These are phyloP conservation scores for Pyrrhosoma nymphula DNA, from an alignment of 2,888 invertebrate species.

Conservation along the genomic window DNA sequence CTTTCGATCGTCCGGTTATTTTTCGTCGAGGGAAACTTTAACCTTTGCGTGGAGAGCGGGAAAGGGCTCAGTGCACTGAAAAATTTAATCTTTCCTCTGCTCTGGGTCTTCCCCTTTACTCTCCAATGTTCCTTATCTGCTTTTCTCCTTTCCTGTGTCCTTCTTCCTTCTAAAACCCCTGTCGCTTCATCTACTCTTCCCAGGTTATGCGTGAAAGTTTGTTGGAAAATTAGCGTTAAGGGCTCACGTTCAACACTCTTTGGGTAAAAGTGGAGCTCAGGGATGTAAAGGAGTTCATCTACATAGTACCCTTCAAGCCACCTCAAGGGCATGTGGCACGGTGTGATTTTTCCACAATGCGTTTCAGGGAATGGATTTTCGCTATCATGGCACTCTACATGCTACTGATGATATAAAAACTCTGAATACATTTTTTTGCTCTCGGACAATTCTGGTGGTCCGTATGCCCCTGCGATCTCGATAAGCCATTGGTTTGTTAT, in stretches of 20 bases:
- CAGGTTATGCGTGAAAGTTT: background rate
- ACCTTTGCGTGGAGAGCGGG: constrained; percentile 19
- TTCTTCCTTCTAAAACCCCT: background rate
- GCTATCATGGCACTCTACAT: too few relatives aligned
- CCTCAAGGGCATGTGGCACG: too few relatives aligned
- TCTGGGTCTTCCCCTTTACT: background rate
- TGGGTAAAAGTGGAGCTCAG: background rate
- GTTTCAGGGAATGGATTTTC: too few relatives aligned
- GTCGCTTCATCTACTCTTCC: background rate
- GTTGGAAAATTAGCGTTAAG: background rate
- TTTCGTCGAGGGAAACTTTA: background rate
- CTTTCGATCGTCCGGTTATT: background rate
- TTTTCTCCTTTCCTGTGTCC: too few relatives aligned
- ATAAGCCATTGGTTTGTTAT: too few relatives aligned
- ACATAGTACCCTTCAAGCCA: too few relatives aligned
- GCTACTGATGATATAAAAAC: too few relatives aligned
- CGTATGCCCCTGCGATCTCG: too few relatives aligned
- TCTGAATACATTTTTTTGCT: too few relatives aligned
- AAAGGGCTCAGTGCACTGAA: background rate
- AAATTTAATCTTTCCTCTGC: background rate
- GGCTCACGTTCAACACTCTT: background rate
- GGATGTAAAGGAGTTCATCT: too few relatives aligned
- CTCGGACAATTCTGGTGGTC: too few relatives aligned
- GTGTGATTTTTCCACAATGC: too few relatives aligned
- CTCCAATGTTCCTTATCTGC: background rate